Base-by-base conservation (phyloP, 2,888 invertebrate genomes). In the Lepidocyrtinus sp. region DNA sequence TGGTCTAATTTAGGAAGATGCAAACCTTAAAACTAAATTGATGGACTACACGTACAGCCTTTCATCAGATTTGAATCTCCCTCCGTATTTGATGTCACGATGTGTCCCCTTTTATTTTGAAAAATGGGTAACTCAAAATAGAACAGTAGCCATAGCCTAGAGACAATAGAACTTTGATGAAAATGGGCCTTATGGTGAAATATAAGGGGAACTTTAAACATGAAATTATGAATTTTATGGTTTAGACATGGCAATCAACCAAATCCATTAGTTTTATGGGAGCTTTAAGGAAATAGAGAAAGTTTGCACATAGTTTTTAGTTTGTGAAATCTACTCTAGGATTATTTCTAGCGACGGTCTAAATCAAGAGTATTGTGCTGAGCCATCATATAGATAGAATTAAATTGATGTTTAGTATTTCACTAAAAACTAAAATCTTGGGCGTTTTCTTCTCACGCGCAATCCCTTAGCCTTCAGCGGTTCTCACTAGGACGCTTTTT, bases 1-100 rank as follows among this genome's bases (percentile, higher is more conserved):
- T 79, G 79, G 74, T 79, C 79, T 70, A 79, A 74, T 74, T 79
- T 79, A 62, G 25, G 64, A 69, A 45, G 73, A 79, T 68, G 72
- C 64, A 72, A 24, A 27, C n/a, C n/a, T n/a, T n/a, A 63, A 73
- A 69, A 68, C 63, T 50, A 74, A 74, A 63, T 50, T 73, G 15
- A 64, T 24, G 64, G 26, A 19, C 25, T 24, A 3, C 3, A 26
- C 50, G 7, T 36, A 9, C 17, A 19, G 25, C 9, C n/a, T 55
- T 25, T 17, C 21, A 65, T 15, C 36, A 7, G 19, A 36, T 21
- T 59, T 59, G 59, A 19, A 21, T 71, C 17, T 36, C 19, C 17
- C 36, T 74, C 64, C 50, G 24, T 46, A 50, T 59, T 36, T 7
- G 64, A 59, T 78, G 74, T 79, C 79, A 24, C 61, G 74, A 55